Conservation (phyloP, 1,140 invertebrate species). For the Anthonomus grandis region DNA sequence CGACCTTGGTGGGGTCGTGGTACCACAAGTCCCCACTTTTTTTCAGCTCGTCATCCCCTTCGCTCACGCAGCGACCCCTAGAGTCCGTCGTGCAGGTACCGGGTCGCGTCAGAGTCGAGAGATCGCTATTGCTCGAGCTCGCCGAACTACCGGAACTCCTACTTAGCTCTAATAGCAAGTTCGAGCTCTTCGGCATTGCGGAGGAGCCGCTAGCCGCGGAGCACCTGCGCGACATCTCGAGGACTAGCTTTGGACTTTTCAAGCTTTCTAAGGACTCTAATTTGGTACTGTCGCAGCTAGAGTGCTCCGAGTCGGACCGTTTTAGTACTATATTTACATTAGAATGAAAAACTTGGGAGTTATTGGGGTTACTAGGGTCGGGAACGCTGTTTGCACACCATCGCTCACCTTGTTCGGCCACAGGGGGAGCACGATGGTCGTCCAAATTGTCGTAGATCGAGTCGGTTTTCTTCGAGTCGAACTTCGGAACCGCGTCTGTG, state of each 20-base stretch:
- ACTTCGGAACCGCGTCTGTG: slow-evolving; percentile 20
- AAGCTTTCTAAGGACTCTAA: slow-evolving; percentile 37
- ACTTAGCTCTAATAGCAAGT: not conserved
- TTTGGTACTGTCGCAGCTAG: slow-evolving; percentile 6
- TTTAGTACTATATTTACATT: slow-evolving; percentile 2
- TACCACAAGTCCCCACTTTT: slow-evolving; percentile 47
- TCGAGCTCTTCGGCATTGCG: slow-evolving; percentile 13
- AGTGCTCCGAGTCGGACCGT: not conserved
- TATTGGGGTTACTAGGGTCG: not conserved
- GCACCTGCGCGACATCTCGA: slow-evolving; percentile 33
- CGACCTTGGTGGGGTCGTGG: slow-evolving; percentile 54
- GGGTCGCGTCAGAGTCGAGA: not conserved
- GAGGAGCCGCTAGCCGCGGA: not conserved
- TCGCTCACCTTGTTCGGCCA: slow-evolving; percentile 31
- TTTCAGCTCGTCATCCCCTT: slow-evolving; percentile 17
- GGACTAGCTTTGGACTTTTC: slow-evolving; percentile 43
- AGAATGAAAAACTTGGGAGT: slow-evolving; percentile 1
- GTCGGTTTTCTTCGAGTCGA: slow-evolving; percentile 18
- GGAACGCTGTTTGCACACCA: slow-evolving; percentile 8
- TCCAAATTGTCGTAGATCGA: slow-evolving; percentile 25
- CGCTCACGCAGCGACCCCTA: slow-evolving; percentile 17
- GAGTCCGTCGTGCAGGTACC: not conserved
- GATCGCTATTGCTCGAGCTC: slow-evolving; percentile 1
- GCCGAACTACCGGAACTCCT: not conserved
- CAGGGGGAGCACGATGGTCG: not conserved